Evolutionary conservation across 2,888 invertebrate genomes (phyloP).

Genomic region (Scaptomyza parva): DNA sequence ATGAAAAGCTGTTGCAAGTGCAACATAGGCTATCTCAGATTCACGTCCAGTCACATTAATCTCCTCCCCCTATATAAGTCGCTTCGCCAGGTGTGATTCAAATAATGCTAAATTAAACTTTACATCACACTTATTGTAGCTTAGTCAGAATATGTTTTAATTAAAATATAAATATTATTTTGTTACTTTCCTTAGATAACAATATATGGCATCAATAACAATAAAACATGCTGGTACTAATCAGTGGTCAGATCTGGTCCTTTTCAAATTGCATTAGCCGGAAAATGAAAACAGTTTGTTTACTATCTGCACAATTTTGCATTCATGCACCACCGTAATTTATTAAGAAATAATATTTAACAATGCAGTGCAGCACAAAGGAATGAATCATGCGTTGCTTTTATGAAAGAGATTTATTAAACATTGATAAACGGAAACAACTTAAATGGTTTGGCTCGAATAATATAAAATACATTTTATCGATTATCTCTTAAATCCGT

Average conservation of each 20-base stretch:
- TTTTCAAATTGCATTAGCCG: neutral
- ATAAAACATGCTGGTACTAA: no score
- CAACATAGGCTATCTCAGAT: conserved; percentile 18
- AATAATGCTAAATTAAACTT: neutral
- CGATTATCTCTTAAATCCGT: neutral
- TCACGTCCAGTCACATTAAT: conserved; percentile 20
- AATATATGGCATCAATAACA: neutral
- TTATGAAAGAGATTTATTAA: neutral
- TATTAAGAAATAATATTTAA: neutral
- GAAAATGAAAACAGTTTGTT: neutral
- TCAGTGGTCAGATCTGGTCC: neutral
- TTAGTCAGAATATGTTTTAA: neutral
- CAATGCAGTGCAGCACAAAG: neutral
- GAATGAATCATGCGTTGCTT: neutral
- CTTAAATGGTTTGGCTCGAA: neutral
- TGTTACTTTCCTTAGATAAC: neutral
- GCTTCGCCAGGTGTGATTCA: neutral
- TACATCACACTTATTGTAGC: neutral
- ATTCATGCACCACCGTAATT: neutral
- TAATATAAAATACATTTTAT: neutral
- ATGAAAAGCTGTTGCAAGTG: conserved; percentile 12
- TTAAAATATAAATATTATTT: neutral
- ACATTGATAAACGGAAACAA: neutral
- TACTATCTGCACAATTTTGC: neutral
- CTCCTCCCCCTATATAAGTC: no score